Percentiles rank a stretch among this genome's conserved stretches.
These are phyloP conservation scores for Poecile atricapillus DNA, from an alignment of 2,113 vertebrate species.

Conservation along the genomic window DNA sequence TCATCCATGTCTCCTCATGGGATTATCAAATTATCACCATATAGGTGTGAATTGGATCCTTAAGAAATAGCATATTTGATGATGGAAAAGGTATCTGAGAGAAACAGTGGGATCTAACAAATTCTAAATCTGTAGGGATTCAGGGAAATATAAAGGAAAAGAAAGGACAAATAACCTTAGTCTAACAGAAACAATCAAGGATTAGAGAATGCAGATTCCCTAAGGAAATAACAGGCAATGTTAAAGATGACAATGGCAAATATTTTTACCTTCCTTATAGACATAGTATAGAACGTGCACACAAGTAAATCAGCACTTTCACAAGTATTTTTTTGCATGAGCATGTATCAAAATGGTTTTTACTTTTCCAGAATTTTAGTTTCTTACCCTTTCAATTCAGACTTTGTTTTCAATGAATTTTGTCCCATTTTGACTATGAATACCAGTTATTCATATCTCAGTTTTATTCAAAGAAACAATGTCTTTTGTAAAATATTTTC, in stretches of 20 bases:
- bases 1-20: background rate
- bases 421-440: background rate
- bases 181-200: background rate
- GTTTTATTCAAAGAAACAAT: background rate
- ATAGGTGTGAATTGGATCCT: background rate
- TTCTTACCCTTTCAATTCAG: background rate
- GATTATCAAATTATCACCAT: background rate
- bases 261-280: background rate
- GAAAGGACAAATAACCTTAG: background rate
- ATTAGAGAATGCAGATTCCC: background rate
- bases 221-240: background rate
- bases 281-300: background rate
- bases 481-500: background rate
- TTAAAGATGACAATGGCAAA: background rate
- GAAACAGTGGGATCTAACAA: background rate
- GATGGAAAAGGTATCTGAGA: background rate
- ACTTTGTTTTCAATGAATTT: background rate
- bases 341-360: background rate
- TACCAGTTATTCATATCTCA: background rate
- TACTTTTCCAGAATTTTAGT: background rate
- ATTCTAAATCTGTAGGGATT: background rate
- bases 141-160: background rate
- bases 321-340: background rate
- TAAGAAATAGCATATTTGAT: background rate
- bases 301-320: background rate